Base-by-base conservation (phyloP, 2,888 invertebrate species). In the Rhopalosiphum nymphaeae region DNA sequence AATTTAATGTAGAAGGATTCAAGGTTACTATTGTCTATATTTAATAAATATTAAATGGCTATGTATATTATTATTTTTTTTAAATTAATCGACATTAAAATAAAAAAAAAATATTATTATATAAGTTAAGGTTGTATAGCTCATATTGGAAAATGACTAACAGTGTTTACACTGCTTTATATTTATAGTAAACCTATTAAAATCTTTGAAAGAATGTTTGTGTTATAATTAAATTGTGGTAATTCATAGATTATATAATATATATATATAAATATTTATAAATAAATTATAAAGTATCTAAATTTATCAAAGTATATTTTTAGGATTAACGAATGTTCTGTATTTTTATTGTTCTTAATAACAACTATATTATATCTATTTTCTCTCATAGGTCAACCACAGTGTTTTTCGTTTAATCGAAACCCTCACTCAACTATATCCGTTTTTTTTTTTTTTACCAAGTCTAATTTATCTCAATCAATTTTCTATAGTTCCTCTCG, bases 401-500 rank as follows among this genome's bases (percentile, higher is more conserved):
- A 49, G 16, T 46, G 36, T 91, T 36, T 78, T 36, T 25, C 46
- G 49, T 91, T 78, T 91, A 91, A 49, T 91, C 91, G 53, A 91
- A 78, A 91, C 26, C 53, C 91, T 78, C 49, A 49, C 91, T 91
- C 67, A 36, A 91, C 78, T 78, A 84, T 53, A 84, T 53, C 1
- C 26, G 78, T 53, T 78, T 91, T 10, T 78, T 78, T 90, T 90
- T 78, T 57, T 78, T 84, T 84, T 49, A 13, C 42, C 5, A 36
- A 53, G 53, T 78, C 78, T 91, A 84, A 91, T 91, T 91, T 53
- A 78, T 91, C 91, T 91, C 78, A 78, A 91, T 91, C 91, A 91
- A 91, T 91, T 84, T 84, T 53, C 53, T 84, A 84, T 91, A 78
- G 91, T 91, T 84, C 16, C 49, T 84, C 53, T 84, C 42, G 91